phyloP scores from a whole-genome alignment of 2,888 invertebrate species.

The Patella ulyssiponensis region DNA sequence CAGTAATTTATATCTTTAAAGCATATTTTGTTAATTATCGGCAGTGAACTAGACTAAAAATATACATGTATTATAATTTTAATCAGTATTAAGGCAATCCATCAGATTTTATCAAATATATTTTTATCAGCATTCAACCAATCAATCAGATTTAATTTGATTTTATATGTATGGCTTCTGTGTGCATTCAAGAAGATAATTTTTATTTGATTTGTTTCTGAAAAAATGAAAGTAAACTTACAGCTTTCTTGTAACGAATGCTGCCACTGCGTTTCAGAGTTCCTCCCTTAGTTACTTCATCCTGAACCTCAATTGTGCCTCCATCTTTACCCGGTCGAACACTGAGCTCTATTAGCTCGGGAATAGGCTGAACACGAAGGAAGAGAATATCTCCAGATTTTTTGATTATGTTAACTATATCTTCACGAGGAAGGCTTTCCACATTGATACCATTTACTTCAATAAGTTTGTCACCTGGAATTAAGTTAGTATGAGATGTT shows the following conservation, averaged over 20 bases:
- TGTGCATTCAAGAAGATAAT: no score
- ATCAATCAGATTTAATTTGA: no score
- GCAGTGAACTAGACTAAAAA: no score
- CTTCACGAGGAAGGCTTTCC: constrained; percentile 88
- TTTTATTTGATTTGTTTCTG: no score
- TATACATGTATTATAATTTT: no score
- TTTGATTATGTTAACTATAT: constrained; percentile 90
- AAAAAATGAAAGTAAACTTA: constrained; percentile 36
- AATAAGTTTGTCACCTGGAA: constrained; percentile 94
- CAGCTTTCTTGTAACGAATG: constrained; percentile 64
- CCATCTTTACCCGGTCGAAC: constrained; percentile 83
- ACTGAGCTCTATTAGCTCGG: constrained; percentile 91
- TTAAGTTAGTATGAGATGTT: constrained; percentile 83
- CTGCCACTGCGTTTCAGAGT: constrained; percentile 86
- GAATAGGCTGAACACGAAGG: constrained; percentile 94
- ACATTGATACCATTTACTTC: constrained; percentile 92
- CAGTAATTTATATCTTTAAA: no score
- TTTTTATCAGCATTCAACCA: no score
- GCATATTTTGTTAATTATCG: no score
- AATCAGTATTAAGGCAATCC: no score
- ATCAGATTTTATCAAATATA: no score
- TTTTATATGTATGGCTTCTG: no score
- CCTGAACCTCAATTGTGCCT: constrained; percentile 78
- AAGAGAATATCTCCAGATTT: constrained; percentile 74
- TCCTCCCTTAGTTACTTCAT: constrained; percentile 81